A percentile compares a stretch with the other conserved stretches of the same genome.
These are phyloP conservation scores for Trochalopteron elliotii DNA, from an alignment of 2,113 vertebrate genomes.

Conservation along the genomic window DNA sequence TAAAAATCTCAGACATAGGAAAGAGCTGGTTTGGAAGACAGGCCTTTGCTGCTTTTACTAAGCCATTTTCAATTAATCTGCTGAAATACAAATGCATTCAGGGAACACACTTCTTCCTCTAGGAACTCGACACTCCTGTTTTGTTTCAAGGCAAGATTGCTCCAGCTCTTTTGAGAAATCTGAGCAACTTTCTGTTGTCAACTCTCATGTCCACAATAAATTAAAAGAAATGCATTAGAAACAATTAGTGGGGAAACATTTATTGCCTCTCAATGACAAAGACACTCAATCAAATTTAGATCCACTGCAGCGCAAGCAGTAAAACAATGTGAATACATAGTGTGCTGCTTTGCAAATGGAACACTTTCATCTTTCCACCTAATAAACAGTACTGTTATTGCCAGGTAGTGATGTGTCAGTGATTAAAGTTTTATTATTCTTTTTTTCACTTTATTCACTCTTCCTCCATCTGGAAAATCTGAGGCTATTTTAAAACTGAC, in stretches of 20 bases:
- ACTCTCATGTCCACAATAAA: not conserved
- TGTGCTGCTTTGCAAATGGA: not conserved
- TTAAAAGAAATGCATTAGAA: not conserved
- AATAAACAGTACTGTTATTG: not conserved
- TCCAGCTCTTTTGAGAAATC: not conserved
- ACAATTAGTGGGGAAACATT: not conserved
- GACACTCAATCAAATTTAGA: not conserved
- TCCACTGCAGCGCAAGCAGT: not conserved
- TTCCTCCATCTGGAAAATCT: not conserved
- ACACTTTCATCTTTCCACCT: not conserved
- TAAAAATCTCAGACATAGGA: not conserved
- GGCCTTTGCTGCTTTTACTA: not conserved
- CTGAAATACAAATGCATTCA: not conserved
- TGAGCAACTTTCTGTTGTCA: not conserved
- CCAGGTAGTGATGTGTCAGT: not conserved
- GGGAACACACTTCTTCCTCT: not conserved
- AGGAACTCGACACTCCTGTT: not conserved
- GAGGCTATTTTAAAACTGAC: not conserved
- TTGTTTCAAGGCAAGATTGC: not conserved
- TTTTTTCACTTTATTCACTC: not conserved
- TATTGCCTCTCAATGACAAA: not conserved
- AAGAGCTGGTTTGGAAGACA: not conserved
- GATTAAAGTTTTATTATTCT: not conserved
- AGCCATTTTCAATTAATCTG: not conserved
- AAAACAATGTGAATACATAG: not conserved